phyloP scores from a whole-genome alignment of 2,888 invertebrate genomes.

The Mylabris sibirica region DNA sequence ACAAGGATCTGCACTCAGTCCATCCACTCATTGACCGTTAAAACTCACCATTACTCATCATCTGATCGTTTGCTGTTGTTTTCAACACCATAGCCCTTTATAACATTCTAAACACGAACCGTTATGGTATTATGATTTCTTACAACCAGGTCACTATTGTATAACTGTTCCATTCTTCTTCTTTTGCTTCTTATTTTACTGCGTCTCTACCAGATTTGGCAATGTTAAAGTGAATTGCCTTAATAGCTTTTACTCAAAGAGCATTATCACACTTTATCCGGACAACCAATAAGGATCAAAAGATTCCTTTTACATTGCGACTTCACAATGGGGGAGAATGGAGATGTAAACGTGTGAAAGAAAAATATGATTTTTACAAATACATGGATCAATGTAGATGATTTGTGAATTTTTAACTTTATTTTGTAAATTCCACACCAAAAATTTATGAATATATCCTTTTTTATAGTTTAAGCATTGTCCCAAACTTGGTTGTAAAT shows the following conservation, averaged over 20 bases:
- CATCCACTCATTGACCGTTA: constrained; percentile 49
- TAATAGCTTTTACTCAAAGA: constrained; percentile 4
- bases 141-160: background rate
- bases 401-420: background rate
- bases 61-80: constrained; percentile 20
- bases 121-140: constrained; percentile 13
- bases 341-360: background rate
- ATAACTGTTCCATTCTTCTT: background rate
- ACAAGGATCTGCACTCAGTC: constrained; percentile 53
- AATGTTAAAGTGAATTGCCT: background rate
- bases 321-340: background rate
- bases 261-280: constrained; percentile 2
- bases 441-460: background rate
- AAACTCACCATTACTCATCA: constrained; percentile 48
- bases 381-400: background rate
- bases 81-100: constrained; percentile 15
- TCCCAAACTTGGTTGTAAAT: constrained; percentile 31
- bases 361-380: background rate
- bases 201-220: background rate
- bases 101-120: constrained; percentile 22
- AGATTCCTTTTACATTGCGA: background rate
- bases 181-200: background rate
- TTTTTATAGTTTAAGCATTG: constrained; percentile 22
- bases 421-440: background rate
- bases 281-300: constrained; percentile 1